Evolutionary conservation across 2,888 invertebrate genomes (phyloP), one percentile per base, ranked within the genome.

Genomic region (Cryptus viduatorius): DNA sequence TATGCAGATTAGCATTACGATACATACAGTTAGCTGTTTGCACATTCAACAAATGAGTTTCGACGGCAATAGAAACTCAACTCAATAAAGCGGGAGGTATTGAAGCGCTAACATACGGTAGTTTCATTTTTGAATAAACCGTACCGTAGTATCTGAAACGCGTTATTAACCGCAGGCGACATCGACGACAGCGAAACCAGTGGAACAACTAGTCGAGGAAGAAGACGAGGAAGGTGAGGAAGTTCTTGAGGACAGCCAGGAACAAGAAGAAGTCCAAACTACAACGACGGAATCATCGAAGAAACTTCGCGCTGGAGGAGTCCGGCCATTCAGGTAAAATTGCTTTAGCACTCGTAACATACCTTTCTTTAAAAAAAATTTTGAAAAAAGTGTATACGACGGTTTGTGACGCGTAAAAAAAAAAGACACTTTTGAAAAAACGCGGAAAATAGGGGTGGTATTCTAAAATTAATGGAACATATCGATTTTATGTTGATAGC

Each of bases 221-320:
- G 94, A 94, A 71, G 87, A 79, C 12, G 95, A 94, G 56, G 95
- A 94, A 59, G 94, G 91, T 19, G 94, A 93, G 44, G 95, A 95
- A 75, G 95, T 94, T 3, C 95, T 92, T 42, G 95, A 96, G 90
- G 95, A 95, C 67, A 95, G 94, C 75, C 95, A 95, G 29, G 96
- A 96, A 1, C 89, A 90, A 50, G 96, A 95, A 64, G 94, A 94
- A 80, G 95, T 94, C 82, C 94, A 94, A 0, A 93, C 94, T n/a
- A 96, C 96, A 0, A 96, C 97, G 5, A 96, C 96, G 29, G 96
- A 96, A 89, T 94, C 96, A 72, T 95, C 96, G 87, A 97, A 96
- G 89, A 95, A 96, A 88, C 92, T 94, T 59, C 94, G 96, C 0
- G 95, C 94, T 65, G 95, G 95, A 0, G 96, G 96, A 16, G 96